Evolutionary conservation across 37 sponge, comb jelly and placozoan species (phyloP).

Genomic region (Mnemiopsis leidyi): DNA sequence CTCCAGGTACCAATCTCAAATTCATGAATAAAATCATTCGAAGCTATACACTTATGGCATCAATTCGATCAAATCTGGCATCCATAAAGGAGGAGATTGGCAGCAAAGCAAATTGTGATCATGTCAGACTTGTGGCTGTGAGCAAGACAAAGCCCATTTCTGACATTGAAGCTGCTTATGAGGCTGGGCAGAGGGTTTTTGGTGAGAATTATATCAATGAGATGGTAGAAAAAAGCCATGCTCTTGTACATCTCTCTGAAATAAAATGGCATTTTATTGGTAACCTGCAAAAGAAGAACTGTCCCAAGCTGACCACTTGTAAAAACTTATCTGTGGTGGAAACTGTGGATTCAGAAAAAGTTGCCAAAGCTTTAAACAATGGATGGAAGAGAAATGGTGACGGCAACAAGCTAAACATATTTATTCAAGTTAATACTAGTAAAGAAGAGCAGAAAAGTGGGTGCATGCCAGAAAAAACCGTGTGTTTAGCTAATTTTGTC

Average conservation of each 20-base stretch:
- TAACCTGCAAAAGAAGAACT: conserved; percentile 63
- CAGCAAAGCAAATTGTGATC: neutral
- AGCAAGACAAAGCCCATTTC: conserved; percentile 44
- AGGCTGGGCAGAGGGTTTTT: conserved; percentile 54
- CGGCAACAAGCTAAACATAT: neutral
- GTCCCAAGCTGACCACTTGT: conserved; percentile 49
- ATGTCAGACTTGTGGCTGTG: conserved; percentile 32
- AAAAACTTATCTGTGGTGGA: conserved; percentile 39
- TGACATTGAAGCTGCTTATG: conserved; percentile 35
- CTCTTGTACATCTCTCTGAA: conserved; percentile 10
- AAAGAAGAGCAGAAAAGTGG: conserved; percentile 38
- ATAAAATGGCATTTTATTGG: conserved; percentile 60
- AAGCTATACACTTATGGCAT: conserved; percentile 19
- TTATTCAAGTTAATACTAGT: conserved; percentile 48
- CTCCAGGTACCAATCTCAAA: too few relatives aligned
- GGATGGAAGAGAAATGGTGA: conserved; percentile 60
- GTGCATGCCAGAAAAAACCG: conserved; percentile 27
- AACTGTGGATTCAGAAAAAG: conserved; percentile 40
- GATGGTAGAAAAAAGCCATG: conserved; percentile 22
- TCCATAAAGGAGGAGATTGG: neutral
- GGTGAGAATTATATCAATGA: conserved; percentile 65
- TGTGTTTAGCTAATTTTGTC: neutral
- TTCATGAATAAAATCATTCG: neutral
- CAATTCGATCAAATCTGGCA: conserved; percentile 25
- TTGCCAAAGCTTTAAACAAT: conserved; percentile 12